Base-by-base conservation (phyloP, 37 sponge, comb jelly and placozoan genomes). In the Geodia barretti region DNA sequence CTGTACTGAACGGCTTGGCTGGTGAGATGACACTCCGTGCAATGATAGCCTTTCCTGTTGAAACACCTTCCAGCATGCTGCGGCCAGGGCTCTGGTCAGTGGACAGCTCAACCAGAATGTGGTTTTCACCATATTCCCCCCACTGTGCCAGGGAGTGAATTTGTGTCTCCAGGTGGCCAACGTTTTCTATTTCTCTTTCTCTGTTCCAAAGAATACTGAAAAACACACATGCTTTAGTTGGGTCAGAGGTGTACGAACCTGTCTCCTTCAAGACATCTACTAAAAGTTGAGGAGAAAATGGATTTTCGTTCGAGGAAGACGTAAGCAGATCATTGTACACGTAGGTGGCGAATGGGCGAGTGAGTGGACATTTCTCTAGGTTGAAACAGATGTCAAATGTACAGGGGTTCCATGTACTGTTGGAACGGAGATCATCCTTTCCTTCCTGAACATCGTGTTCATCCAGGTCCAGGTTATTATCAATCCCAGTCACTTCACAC, bases 221-320 rank as follows among this genome's bases (percentile, higher is more conserved):
- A 39, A 83, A 73, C 41, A 92, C 25, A 74, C 93, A 92, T 3
- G 93, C 93, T n/a, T 72, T 35, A 29, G 40, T 31, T 14, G 81
- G 72, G 19, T 65, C 58, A 23, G 36, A 32, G 62, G 86, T 35
- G 1, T 79, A 37, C 2, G 76, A 85, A 20, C 43, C 39, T 0
- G 21, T 81, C 17, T 64, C 41, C 34, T 36, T 24, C 34, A 92
- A 42, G 36, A 30, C 29, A 2, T 35, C 14, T 11, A 60, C 24
- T 14, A 73, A 38, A 39, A 64, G 39, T n/a, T 39, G 60, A 24
- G 76, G 38, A 5, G 3, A 29, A 63, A 70, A 70, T 1, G 75
- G n/a, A 24, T 60, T 20, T n/a, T n/a, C n/a, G n/a, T n/a, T n/a
- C n/a, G n/a, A n/a, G n/a, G n/a, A n/a, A n/a, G n/a, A n/a, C 0